These are phyloP conservation scores for Branchellion lobata DNA, from an alignment of 2,888 invertebrate species.

Conservation along the genomic window DNA sequence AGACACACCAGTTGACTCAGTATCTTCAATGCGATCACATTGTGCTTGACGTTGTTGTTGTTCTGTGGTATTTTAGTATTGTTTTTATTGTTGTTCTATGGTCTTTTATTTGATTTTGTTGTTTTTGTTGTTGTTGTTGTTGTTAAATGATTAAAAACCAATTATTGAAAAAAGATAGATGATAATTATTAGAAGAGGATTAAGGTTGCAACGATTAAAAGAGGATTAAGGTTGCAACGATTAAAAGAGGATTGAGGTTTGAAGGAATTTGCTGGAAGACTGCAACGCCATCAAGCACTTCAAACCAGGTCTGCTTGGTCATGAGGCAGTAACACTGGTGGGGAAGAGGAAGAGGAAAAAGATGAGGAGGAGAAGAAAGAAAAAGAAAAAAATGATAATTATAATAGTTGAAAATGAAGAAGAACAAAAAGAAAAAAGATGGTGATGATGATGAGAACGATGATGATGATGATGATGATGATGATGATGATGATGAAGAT, in stretches of 20 bases:
- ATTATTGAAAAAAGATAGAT: too few relatives aligned
- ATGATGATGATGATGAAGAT: conserved; percentile 14
- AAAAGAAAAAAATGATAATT: neutral
- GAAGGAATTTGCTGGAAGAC: conserved; percentile 68
- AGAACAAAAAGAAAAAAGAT: neutral
- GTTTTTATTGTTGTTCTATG: too few relatives aligned
- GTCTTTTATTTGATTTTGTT: too few relatives aligned
- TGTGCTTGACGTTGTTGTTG: too few relatives aligned
- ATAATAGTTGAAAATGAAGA: neutral
- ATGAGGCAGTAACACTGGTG: neutral
- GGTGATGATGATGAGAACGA: too few relatives aligned
- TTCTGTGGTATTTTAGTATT: too few relatives aligned
- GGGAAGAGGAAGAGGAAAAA: neutral
- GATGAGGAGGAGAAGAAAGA: conserved; percentile 7
- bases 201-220: too few relatives aligned
- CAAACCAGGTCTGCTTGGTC: neutral
- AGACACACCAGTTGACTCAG: too few relatives aligned
- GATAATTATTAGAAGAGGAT: too few relatives aligned
- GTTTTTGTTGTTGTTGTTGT: too few relatives aligned
- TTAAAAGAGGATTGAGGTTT: neutral
- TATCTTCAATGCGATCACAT: too few relatives aligned
- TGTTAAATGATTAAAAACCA: too few relatives aligned
- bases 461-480: conserved; percentile 12
- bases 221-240: neutral
- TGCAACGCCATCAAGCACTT: conserved; percentile 86